phyloP scores from a whole-genome alignment of 2,797 vertebrate species.

The Ambastaia sidthimunki region DNA sequence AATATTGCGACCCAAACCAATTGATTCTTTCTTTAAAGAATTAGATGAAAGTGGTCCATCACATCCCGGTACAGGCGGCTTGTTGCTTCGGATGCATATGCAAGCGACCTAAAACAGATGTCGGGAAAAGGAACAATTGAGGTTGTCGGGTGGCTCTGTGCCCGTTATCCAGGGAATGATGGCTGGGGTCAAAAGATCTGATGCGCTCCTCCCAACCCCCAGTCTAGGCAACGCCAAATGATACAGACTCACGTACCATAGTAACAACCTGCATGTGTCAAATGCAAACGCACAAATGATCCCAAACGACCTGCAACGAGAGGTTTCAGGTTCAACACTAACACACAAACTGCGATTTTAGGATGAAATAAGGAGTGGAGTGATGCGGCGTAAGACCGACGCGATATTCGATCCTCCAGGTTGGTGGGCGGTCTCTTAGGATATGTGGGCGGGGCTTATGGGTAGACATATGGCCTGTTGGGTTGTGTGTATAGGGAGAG shows the following conservation, averaged over 20 bases:
- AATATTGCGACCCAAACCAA: slow-evolving; percentile 7
- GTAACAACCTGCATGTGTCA: slow-evolving; percentile 37
- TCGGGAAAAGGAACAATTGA: slow-evolving; percentile 49
- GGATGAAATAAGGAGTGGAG: slow-evolving; percentile 57
- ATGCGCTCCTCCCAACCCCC: slow-evolving; percentile 52
- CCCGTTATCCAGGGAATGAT: slow-evolving; percentile 41
- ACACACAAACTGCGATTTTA: slow-evolving; percentile 13
- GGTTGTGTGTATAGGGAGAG: slow-evolving; percentile 52
- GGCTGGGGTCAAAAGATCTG: slow-evolving; percentile 59
- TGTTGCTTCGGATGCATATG: slow-evolving; percentile 27
- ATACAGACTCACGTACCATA: slow-evolving; percentile 48
- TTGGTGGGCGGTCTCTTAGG: slow-evolving; percentile 72
- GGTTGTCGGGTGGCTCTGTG: slow-evolving; percentile 36
- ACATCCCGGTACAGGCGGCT: slow-evolving; percentile 31
- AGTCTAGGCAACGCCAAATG: slow-evolving; percentile 49
- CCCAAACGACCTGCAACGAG: neutral
- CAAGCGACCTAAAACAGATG: slow-evolving; percentile 26
- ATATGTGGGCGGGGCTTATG: slow-evolving; percentile 63
- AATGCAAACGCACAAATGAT: neutral
- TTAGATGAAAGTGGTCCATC: slow-evolving; percentile 34
- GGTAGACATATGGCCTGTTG: slow-evolving; percentile 60
- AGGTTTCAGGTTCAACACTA: slow-evolving; percentile 14
- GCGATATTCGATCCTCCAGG: slow-evolving; percentile 79
- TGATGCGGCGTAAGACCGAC: slow-evolving; percentile 60
- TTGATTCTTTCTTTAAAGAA: slow-evolving; percentile 30